Evolutionary conservation across 2,113 vertebrate genomes (phyloP).

Genomic region (Pungitius pungitius): DNA sequence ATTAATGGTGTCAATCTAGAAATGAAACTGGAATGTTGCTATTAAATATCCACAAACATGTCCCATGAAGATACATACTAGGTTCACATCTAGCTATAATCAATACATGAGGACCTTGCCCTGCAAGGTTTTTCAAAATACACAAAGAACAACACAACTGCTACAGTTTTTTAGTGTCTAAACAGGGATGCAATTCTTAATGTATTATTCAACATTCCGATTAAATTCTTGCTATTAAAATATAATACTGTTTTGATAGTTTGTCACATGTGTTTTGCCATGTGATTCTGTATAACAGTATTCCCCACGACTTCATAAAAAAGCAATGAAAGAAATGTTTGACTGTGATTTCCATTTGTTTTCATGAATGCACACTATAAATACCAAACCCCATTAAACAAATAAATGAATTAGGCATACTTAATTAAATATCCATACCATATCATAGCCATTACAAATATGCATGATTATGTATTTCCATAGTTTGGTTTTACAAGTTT

Average conservation of each 20-base stretch:
- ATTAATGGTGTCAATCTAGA: constrained; percentile 26
- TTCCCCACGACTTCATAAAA: constrained; percentile 25
- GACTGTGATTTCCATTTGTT: constrained; percentile 24
- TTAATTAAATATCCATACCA: background rate
- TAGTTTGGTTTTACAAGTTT: constrained; percentile 4
- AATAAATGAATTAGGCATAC: constrained; percentile 15
- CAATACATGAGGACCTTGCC: constrained; percentile 69
- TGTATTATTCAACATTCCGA: constrained; percentile 38
- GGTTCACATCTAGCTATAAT: constrained; percentile 43
- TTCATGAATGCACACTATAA: constrained; percentile 38
- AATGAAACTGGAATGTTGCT: constrained; percentile 67
- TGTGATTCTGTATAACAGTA: constrained; percentile 38
- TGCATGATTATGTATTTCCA: constrained; percentile 20
- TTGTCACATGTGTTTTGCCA: constrained; percentile 28
- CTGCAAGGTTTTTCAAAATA: constrained; percentile 78
- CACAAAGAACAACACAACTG: constrained; percentile 46
- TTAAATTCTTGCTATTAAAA: constrained; percentile 36
- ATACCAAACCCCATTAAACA: constrained; percentile 39
- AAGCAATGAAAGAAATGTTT: constrained; percentile 24
- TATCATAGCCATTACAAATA: constrained; percentile 31
- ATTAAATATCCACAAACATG: constrained; percentile 61
- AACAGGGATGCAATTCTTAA: constrained; percentile 25
- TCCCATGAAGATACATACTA: constrained; percentile 49
- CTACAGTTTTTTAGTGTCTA: constrained; percentile 36
- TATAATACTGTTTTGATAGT: constrained; percentile 69